Base-by-base conservation (phyloP, 2,888 invertebrate species). In the Diaperis boleti region DNA sequence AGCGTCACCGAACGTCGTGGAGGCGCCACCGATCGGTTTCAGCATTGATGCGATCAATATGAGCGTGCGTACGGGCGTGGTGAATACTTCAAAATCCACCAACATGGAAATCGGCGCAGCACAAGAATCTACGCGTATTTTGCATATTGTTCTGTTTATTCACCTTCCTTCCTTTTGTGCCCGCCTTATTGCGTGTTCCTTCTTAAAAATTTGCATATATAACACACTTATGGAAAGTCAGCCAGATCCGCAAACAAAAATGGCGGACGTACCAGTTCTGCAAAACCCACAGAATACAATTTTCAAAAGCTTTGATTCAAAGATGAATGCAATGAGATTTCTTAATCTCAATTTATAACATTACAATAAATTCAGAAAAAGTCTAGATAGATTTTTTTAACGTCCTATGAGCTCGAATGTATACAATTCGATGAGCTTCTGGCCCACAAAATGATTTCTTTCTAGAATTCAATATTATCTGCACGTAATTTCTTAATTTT, bases 61-160 rank as follows among this genome's bases (percentile, higher is more conserved):
- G 74, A 71, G 79, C 80, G 79, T 81, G 82, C 81, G 83, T 79
- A 79, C 81, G 81, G 82, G 82, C 78, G 82, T 82, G 82, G 82
- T 79, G 77, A 41, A 62, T 20, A 62, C 62, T 61, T 61, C 54
- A 45, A 61, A 61, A 61, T 45, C 54, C 52, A 59, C 49, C 59
- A 59, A 59, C 59, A 49, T 59, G 49, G 41, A 49, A 59, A 41
- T n/a, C n/a, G n/a, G n/a, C 49, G 49, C 45, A 33, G 49, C 26
- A 39, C 18, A 42, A 33, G 52, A 52, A 26, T 17, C n/a, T n/a
- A n/a, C n/a, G n/a, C n/a, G 42, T 31, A 59, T 44, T 35, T 45
- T 45, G 22, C 57, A 45, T 57, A 49, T 49, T 49, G 33, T 18
- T 31, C 59, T 31, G n/a, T 44, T 44, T 41, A 44, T 29, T 10